Evolutionary conservation across 2,797 vertebrate species (phyloP).

Genomic region (Chaetodon trifasciatus): DNA sequence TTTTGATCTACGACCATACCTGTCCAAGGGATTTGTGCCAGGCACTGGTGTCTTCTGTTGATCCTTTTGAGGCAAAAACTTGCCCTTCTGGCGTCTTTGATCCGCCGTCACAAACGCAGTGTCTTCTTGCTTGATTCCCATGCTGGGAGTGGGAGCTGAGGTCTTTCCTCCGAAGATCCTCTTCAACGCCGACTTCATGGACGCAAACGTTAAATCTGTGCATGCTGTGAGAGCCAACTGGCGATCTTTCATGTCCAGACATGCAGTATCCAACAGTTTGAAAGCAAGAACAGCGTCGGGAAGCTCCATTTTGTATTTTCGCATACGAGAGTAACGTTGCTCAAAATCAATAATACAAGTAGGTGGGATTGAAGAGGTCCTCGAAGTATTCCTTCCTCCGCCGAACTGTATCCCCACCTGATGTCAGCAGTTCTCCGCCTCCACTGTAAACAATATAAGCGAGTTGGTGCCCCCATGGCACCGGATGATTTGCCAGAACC

Average conservation of each 20-base stretch:
- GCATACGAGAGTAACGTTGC: not conserved
- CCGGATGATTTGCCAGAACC: too few species aligned
- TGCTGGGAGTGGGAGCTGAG: rapidly evolving
- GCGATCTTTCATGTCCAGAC: not conserved
- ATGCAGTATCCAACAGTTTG: not conserved
- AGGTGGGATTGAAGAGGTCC: too few species aligned
- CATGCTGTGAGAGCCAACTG: not conserved
- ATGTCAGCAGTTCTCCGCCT: too few species aligned
- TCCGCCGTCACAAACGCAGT: not conserved
- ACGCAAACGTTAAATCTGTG: not conserved
- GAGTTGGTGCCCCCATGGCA: too few species aligned
- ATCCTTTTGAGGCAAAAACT: not conserved
- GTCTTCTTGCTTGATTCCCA: not conserved
- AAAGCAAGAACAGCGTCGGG: not conserved
- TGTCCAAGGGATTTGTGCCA: not conserved
- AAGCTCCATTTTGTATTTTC: not conserved
- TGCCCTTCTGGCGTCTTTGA: not conserved
- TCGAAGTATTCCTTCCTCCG: too few species aligned
- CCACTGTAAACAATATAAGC: too few species aligned
- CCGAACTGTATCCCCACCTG: too few species aligned
- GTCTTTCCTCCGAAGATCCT: not conserved
- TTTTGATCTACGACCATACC: not conserved
- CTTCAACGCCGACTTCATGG: not conserved
- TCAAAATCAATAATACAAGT: too few species aligned
- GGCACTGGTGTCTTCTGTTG: not conserved